Evolutionary conservation across 2,797 vertebrate species (phyloP).

Genomic region (Lepilemur septentrionalis): DNA sequence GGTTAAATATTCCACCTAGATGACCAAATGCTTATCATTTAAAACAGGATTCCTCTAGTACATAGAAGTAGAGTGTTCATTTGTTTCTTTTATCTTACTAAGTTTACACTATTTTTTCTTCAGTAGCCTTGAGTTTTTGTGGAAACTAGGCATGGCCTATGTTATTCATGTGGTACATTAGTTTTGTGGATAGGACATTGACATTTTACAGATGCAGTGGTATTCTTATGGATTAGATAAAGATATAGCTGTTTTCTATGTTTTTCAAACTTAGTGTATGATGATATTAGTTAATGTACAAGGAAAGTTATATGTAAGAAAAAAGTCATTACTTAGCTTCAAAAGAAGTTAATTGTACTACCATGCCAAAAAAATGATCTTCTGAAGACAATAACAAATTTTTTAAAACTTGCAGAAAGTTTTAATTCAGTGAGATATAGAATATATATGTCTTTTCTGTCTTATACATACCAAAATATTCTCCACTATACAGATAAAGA

Average conservation of each 20-base stretch:
- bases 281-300: neutral
- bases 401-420: neutral
- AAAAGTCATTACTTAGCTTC: neutral
- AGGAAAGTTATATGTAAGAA: neutral
- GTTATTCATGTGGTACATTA: neutral
- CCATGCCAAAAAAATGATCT: neutral
- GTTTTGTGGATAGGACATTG: neutral
- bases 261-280: neutral
- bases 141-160: neutral
- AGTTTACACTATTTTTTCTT: neutral
- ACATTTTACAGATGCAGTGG: neutral
- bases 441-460: neutral
- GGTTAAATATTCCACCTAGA: neutral
- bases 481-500: neutral
- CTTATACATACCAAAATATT: neutral
- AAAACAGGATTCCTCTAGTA: neutral
- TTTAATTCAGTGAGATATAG: neutral
- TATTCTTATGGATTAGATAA: neutral
- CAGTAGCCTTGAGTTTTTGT: neutral
- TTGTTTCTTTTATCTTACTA: neutral
- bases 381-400: neutral
- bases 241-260: neutral
- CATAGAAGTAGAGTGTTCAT: neutral
- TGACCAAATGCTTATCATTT: neutral
- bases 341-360: neutral